Conservation (phyloP, 2,113 vertebrate species). For the Ophiodon elongatus region DNA sequence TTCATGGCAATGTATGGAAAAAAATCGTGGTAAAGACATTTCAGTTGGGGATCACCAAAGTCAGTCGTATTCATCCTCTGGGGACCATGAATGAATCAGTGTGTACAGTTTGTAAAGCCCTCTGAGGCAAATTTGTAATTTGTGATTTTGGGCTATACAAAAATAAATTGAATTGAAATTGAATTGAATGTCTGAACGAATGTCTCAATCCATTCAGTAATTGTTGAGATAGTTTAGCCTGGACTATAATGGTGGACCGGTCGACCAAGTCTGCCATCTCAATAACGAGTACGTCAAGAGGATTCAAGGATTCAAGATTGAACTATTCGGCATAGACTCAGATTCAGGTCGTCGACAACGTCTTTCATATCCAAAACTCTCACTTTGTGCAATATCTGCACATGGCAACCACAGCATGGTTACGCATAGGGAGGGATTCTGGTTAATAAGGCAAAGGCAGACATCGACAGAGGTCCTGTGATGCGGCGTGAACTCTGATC, state of each 20-base stretch:
- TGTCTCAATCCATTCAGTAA: no score
- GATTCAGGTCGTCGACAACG: neutral
- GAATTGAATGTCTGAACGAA: neutral
- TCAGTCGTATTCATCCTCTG: neutral
- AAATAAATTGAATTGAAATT: no score
- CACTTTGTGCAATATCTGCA: no score
- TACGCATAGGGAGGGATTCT: neutral
- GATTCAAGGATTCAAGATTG: neutral
- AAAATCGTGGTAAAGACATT: neutral
- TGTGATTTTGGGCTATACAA: no score
- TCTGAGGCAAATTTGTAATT: no score
- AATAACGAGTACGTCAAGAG: neutral
- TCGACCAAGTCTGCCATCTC: neutral
- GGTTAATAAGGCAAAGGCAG: neutral
- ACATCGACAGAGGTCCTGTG: neutral
- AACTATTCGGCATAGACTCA: neutral
- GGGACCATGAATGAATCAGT: no score
- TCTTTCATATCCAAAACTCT: neutral
- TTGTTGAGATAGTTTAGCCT: neutral
- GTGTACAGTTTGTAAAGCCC: no score
- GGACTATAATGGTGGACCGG: neutral
- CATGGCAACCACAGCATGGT: neutral
- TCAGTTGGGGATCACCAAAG: neutral
- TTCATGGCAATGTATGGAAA: neutral
- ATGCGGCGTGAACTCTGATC: neutral